phyloP scores from a whole-genome alignment of 2,797 vertebrate species.

The Sebastes umbrosus region DNA sequence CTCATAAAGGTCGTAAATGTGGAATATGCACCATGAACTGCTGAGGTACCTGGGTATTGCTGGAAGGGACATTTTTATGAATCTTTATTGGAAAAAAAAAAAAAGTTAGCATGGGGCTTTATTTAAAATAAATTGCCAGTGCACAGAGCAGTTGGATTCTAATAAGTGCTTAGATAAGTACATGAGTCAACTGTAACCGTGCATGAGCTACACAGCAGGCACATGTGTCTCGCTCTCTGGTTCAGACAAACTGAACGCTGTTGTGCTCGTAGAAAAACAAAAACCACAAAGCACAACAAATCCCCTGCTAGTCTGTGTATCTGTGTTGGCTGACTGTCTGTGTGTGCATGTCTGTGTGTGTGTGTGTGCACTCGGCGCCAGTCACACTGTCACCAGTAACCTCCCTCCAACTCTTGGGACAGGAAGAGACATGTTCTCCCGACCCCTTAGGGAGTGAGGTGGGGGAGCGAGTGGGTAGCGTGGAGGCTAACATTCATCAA shows the following conservation, averaged over 20 bases:
- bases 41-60: constrained; percentile 41
- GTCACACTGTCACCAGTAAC: constrained; percentile 66
- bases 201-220: constrained; percentile 21
- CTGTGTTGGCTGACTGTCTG: constrained; percentile 30
- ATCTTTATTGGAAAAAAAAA: constrained; percentile 60
- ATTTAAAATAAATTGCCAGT: constrained; percentile 48
- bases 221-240: constrained; percentile 19
- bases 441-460: constrained; percentile 59
- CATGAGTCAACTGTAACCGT: constrained; percentile 20
- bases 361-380: constrained; percentile 61
- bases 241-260: constrained; percentile 47
- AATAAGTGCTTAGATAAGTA: constrained; percentile 45
- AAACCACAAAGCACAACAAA: constrained; percentile 70
- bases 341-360: constrained; percentile 13
- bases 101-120: constrained; percentile 45
- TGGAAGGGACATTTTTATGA: constrained; percentile 54
- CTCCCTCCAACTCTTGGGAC: constrained; percentile 65
- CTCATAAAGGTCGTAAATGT: constrained; percentile 55
- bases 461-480: constrained; percentile 34
- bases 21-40: constrained; percentile 33
- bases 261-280: constrained; percentile 56
- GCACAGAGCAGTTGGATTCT: constrained; percentile 7
- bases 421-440: constrained; percentile 75
- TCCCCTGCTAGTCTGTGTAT: constrained; percentile 56
- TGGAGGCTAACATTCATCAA: constrained; percentile 47